Evolutionary conservation across 2,888 invertebrate genomes (phyloP).

Genomic region (Cryptocheilus praepositus): DNA sequence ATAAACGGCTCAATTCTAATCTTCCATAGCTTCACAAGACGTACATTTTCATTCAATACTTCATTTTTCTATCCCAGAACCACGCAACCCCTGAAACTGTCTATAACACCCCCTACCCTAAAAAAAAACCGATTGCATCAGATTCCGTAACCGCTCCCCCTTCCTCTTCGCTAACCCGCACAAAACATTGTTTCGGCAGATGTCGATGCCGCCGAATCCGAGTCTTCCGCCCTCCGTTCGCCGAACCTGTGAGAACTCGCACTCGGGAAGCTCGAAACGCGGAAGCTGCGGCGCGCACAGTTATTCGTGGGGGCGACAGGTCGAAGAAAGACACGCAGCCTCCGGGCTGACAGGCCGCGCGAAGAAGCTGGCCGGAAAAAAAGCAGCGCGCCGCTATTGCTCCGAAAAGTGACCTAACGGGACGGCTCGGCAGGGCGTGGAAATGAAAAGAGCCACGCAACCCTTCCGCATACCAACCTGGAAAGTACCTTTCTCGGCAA

Average conservation of each 20-base stretch:
- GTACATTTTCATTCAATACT: too few species aligned
- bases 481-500: constrained; percentile 57
- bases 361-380: constrained; percentile 11
- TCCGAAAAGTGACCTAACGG: constrained; percentile 58
- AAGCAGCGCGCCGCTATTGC: background rate
- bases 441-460: constrained; percentile 46
- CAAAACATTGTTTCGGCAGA: too few species aligned
- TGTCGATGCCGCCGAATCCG: too few species aligned
- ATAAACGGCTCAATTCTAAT: too few species aligned
- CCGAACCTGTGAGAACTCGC: background rate
- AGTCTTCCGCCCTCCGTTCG: too few species aligned
- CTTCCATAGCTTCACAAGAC: too few species aligned
- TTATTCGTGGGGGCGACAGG: constrained; percentile 54
- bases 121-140: too few species aligned
- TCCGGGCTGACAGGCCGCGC: constrained; percentile 24
- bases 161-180: too few species aligned
- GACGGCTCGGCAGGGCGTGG: constrained; percentile 22
- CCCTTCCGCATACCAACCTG: constrained; percentile 63
- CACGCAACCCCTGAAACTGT: too few species aligned
- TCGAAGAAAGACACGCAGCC: constrained; percentile 18
- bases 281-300: constrained; percentile 62
- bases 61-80: too few species aligned
- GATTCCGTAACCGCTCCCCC: too few species aligned
- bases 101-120: too few species aligned
- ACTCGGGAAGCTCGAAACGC: constrained; percentile 54